phyloP scores from a whole-genome alignment of 37 sponge, comb jelly and placozoan species.

The Haliclona indistincta region DNA sequence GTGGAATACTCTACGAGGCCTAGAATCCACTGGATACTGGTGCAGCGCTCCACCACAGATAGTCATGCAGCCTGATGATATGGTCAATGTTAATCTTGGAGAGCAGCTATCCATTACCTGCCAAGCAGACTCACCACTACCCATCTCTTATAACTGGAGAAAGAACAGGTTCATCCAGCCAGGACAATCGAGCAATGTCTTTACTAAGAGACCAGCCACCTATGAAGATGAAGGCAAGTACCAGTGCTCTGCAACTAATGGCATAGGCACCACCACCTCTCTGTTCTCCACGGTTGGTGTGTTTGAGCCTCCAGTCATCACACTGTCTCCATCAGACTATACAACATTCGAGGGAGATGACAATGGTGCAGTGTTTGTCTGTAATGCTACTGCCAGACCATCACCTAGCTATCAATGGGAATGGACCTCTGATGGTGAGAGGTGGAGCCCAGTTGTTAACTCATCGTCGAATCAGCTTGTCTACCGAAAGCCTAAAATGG shows the following conservation, averaged over 20 bases:
- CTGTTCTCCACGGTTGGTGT: slow-evolving; percentile 11
- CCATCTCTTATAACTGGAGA: background rate
- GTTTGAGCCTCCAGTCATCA: slow-evolving; percentile 18
- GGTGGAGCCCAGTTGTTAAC: background rate
- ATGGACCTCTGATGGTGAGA: background rate
- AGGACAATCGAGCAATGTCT: background rate
- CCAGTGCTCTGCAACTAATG: slow-evolving; percentile 20
- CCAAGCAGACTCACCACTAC: background rate
- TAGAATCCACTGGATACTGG: background rate
- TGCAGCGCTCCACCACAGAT: slow-evolving; percentile 9
- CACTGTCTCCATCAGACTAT: background rate
- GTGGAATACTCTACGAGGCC: background rate
- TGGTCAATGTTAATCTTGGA: background rate
- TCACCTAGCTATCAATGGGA: slow-evolving; percentile 29
- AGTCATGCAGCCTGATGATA: background rate
- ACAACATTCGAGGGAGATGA: slow-evolving; percentile 10
- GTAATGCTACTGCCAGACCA: slow-evolving; percentile 31
- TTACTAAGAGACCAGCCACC: background rate
- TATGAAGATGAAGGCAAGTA: slow-evolving; percentile 24
- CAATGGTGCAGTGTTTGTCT: slow-evolving; percentile 35
- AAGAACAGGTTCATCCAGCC: slow-evolving; percentile 1
- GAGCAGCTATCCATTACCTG: background rate
- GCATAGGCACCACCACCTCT: slow-evolving; percentile 11
- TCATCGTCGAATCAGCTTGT: slow-evolving; percentile 19
- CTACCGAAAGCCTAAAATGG: slow-evolving; percentile 7